phyloP scores from a whole-genome alignment of 2,888 invertebrate genomes.

The Lysandra coridon region DNA sequence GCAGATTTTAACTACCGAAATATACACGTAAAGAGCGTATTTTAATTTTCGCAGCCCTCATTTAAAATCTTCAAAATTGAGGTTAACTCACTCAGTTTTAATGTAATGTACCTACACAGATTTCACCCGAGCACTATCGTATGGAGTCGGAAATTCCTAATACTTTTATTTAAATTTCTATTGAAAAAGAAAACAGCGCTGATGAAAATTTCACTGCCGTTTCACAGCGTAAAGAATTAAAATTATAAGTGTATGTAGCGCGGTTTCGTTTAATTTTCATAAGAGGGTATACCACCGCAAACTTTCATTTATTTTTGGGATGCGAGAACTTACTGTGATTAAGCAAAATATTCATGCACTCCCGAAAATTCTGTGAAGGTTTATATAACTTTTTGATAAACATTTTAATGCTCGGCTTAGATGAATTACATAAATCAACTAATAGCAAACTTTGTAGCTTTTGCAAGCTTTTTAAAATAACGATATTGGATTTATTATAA shows the following conservation, averaged over 20 bases:
- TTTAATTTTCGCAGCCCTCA: not conserved
- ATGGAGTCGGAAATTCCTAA: not conserved
- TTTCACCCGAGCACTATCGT: not conserved
- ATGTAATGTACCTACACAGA: not conserved
- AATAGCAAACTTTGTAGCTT: not conserved
- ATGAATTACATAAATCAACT: not conserved
- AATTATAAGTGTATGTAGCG: conserved; percentile 29
- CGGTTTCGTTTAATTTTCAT: conserved; percentile 28
- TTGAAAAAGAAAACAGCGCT: conserved; percentile 26
- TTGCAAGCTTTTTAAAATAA: not conserved
- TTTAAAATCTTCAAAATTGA: conserved; percentile 15
- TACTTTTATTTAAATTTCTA: conserved; percentile 19
- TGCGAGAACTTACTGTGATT: conserved; percentile 30
- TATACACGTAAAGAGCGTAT: not conserved
- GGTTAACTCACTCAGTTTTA: conserved; percentile 3
- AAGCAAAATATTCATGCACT: conserved; percentile 20
- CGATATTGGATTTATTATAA: too few species aligned
- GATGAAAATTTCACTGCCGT: conserved; percentile 27
- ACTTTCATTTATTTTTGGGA: conserved; percentile 29
- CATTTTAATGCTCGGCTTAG: not conserved
- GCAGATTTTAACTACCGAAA: conserved; percentile 3
- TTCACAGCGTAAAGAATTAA: conserved; percentile 29
- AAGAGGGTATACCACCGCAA: conserved; percentile 20
- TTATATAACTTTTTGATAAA: conserved; percentile 16
- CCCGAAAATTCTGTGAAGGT: conserved; percentile 1